These are phyloP conservation scores for Muscicapa comitata DNA, from an alignment of 2,797 vertebrate species.

Conservation along the genomic window DNA sequence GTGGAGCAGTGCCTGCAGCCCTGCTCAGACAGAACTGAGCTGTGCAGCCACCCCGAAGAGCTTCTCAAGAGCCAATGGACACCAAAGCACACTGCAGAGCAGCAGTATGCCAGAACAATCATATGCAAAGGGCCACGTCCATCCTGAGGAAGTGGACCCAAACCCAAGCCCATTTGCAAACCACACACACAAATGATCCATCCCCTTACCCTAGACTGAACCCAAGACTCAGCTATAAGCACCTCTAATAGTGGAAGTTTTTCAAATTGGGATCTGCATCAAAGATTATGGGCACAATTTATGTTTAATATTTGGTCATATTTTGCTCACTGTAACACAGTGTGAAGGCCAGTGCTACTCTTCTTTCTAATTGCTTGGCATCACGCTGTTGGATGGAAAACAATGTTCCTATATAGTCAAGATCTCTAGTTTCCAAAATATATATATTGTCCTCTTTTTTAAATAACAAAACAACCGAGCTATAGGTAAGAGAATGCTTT, in stretches of 20 bases:
- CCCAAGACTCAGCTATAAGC: background rate
- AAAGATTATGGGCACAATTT: background rate
- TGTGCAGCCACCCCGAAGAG: accelerated
- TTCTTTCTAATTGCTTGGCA: background rate
- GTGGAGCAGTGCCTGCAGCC: background rate
- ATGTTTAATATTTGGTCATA: background rate
- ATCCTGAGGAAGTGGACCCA: background rate
- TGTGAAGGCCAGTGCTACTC: background rate
- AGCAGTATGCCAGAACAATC: background rate
- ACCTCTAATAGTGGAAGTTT: background rate
- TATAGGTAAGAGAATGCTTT: background rate
- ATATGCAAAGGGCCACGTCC: background rate
- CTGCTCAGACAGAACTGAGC: background rate
- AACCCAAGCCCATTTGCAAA: background rate
- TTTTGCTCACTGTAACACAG: background rate
- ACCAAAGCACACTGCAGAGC: background rate
- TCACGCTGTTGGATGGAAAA: background rate
- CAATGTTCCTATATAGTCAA: background rate
- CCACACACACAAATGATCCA: accelerated
- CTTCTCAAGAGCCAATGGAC: background rate
- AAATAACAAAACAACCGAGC: background rate
- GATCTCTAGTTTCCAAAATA: background rate
- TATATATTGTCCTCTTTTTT: background rate
- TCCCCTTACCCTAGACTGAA: background rate
- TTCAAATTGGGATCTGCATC: background rate